A percentile compares a stretch with the other conserved stretches of the same genome.
Conservation (phyloP, 2,888 invertebrate species). For the Microctonus aethiopoides region DNA sequence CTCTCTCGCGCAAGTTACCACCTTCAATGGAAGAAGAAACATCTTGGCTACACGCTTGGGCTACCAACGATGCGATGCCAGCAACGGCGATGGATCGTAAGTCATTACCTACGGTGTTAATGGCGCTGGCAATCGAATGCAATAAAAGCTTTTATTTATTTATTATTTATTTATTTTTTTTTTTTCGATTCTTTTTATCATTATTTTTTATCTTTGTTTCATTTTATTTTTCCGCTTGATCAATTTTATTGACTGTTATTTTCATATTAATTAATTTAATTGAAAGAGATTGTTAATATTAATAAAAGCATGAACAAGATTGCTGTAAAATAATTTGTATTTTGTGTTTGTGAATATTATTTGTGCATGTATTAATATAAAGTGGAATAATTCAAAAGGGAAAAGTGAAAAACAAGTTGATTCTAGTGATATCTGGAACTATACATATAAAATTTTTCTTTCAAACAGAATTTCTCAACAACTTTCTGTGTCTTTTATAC, state of each 20-base stretch:
- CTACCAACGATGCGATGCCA: background rate
- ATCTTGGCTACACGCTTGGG: slow-evolving; percentile 25
- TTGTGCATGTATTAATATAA: background rate
- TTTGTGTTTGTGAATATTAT: too few species aligned
- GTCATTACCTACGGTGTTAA: background rate
- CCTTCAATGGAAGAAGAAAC: slow-evolving; percentile 24
- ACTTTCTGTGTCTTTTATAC: slow-evolving; percentile 31
- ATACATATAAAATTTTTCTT: background rate
- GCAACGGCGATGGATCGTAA: background rate
- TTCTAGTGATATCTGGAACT: background rate
- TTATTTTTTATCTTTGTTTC: background rate
- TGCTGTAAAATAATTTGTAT: too few species aligned
- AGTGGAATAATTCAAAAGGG: background rate
- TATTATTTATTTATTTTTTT: background rate
- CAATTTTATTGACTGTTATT: too few species aligned
- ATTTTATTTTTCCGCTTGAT: background rate
- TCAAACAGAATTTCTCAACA: background rate
- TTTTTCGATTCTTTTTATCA: background rate
- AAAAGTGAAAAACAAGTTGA: background rate
- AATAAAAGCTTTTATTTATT: background rate
- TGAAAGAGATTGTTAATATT: too few species aligned
- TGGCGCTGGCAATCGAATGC: background rate
- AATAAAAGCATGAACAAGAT: too few species aligned
- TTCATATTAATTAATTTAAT: too few species aligned
- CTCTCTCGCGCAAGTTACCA: background rate